Percentiles rank a stretch among this genome's conserved stretches.
Evolutionary conservation across 2,888 invertebrate species (phyloP).

Genomic region (Acrobeloides nanus): DNA sequence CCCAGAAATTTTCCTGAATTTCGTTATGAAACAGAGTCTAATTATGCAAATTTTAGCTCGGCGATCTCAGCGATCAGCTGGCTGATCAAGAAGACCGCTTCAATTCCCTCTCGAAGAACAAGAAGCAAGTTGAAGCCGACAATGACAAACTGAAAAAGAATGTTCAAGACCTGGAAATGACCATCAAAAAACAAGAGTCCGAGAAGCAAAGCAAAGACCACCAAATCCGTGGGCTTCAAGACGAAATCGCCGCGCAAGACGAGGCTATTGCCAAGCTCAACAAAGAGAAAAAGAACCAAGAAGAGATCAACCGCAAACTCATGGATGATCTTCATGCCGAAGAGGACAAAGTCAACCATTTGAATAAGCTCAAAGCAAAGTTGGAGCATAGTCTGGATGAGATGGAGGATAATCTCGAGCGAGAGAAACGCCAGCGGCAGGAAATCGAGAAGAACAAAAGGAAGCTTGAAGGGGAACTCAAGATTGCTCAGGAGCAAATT

Average conservation of each 20-base stretch:
- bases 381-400: constrained; percentile 52
- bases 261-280: constrained; percentile 50
- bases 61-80: constrained; percentile 91
- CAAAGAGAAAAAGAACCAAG: constrained; percentile 95
- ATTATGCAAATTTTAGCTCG: constrained; percentile 32
- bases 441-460: constrained; percentile 52
- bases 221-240: constrained; percentile 58
- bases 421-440: constrained; percentile 47
- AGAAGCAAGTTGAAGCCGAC: constrained; percentile 84
- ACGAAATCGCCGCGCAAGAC: constrained; percentile 53
- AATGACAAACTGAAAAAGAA: constrained; percentile 82
- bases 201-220: constrained; percentile 53
- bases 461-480: constrained; percentile 53
- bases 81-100: constrained; percentile 94
- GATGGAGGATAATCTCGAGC: constrained; percentile 45
- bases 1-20: too few relatives aligned
- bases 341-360: constrained; percentile 54
- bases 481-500: constrained; percentile 52
- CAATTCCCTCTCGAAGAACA: constrained; percentile 63
- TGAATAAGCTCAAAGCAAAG: constrained; percentile 53
- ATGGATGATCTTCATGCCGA: constrained; percentile 51
- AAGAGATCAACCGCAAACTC: constrained; percentile 63
- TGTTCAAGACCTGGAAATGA: constrained; percentile 66
- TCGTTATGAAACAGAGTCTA: too few relatives aligned
- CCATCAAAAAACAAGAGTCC: constrained; percentile 69